phyloP scores from a whole-genome alignment of 2,797 vertebrate genomes.

The Linurgus olivaceus region DNA sequence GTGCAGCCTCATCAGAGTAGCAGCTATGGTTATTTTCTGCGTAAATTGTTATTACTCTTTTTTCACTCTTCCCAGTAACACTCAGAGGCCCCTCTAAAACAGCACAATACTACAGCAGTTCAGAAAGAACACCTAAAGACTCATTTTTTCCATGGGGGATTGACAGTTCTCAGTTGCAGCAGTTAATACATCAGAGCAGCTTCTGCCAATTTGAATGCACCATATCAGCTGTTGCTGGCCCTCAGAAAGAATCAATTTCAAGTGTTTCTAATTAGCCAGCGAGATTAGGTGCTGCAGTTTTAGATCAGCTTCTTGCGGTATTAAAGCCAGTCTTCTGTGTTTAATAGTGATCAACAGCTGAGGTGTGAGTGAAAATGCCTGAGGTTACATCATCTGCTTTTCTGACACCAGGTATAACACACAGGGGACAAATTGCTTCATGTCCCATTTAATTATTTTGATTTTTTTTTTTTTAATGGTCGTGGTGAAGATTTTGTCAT shows the following conservation, averaged over 20 bases:
- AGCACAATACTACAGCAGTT: neutral
- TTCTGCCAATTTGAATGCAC: neutral
- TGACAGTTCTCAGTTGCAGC: neutral
- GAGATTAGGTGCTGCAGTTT: neutral
- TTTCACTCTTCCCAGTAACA: neutral
- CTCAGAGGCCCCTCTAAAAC: neutral
- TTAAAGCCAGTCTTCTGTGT: neutral
- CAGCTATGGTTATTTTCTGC: neutral
- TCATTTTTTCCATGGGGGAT: neutral
- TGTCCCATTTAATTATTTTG: neutral
- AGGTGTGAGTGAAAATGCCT: neutral
- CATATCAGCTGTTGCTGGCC: constrained; percentile 9
- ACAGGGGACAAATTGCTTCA: neutral
- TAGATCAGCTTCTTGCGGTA: neutral
- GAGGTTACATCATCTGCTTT: neutral
- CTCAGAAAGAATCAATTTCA: neutral
- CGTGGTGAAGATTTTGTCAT: neutral
- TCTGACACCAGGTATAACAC: neutral
- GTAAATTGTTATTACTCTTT: neutral
- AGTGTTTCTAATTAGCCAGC: constrained; percentile 16
- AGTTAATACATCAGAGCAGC: neutral
- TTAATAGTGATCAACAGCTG: neutral
- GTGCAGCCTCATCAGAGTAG: neutral
- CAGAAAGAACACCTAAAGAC: neutral
- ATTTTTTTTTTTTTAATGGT: neutral